phyloP scores from a whole-genome alignment of 1,140 invertebrate species.

The Halyomorpha halys region DNA sequence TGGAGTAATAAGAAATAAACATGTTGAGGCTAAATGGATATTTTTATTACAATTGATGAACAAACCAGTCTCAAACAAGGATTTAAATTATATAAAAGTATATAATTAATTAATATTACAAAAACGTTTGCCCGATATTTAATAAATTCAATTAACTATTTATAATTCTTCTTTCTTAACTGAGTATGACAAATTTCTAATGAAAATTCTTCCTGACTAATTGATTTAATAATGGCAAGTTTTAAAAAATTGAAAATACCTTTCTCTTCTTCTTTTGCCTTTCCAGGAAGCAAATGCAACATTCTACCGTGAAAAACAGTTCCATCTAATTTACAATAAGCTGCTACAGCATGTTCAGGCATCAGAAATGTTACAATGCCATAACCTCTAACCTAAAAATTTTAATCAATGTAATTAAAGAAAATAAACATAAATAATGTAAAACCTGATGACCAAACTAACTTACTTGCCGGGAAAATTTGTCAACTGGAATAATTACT shows the following conservation, averaged over 20 bases:
- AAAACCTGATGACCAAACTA: not conserved
- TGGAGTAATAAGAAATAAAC: no score
- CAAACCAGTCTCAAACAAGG: no score
- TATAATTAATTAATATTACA: not conserved
- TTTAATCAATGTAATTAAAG: not conserved
- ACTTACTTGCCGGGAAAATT: slow-evolving; percentile 46
- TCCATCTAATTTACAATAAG: slow-evolving; percentile 80
- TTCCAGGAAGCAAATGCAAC: slow-evolving; percentile 85
- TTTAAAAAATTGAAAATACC: not conserved
- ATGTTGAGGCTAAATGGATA: no score
- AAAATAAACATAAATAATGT: not conserved
- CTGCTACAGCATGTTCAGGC: slow-evolving; percentile 88
- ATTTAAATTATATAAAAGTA: no score
- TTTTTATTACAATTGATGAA: no score
- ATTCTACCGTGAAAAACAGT: slow-evolving; percentile 81
- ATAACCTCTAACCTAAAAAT: slow-evolving; percentile 76
- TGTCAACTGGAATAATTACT: slow-evolving; percentile 82
- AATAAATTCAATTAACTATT: no score
- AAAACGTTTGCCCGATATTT: no score
- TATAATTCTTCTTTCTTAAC: no score
- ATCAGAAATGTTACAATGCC: slow-evolving; percentile 87
- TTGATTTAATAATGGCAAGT: no score
- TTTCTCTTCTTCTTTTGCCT: slow-evolving; percentile 47
- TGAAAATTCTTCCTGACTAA: no score
- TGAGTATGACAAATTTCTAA: no score